Evolutionary conservation across 2,797 vertebrate genomes (phyloP).

Genomic region (Hyperoplus lanceolatus): DNA sequence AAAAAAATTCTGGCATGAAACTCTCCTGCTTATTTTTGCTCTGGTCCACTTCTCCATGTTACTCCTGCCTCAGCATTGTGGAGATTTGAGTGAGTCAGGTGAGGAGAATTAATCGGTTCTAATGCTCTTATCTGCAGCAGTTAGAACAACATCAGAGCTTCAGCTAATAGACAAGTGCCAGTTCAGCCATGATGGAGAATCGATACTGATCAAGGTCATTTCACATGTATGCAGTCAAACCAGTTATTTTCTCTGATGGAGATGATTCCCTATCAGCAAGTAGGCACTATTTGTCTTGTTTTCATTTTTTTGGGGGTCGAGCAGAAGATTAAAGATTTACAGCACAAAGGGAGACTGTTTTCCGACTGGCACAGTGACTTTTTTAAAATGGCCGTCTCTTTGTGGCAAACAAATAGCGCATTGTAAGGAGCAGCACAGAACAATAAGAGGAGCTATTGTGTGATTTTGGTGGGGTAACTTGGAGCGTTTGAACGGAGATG

Average conservation of each 20-base stretch:
- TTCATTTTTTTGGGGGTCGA: conserved; percentile 9
- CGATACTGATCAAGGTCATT: conserved; percentile 44
- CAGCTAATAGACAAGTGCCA: conserved; percentile 59
- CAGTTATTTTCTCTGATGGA: conserved; percentile 67
- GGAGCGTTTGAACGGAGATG: conserved; percentile 31
- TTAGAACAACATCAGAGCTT: conserved; percentile 56
- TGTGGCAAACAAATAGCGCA: conserved; percentile 43
- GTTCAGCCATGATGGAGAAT: conserved; percentile 51
- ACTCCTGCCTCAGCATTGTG: conserved; percentile 73
- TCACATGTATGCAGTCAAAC: conserved; percentile 27
- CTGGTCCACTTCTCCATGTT: conserved; percentile 51
- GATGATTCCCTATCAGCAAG: conserved; percentile 57
- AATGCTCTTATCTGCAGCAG: conserved; percentile 82
- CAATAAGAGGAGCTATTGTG: conserved; percentile 63
- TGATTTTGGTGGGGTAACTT: conserved; percentile 11
- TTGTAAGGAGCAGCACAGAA: conserved; percentile 49
- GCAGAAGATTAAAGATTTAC: conserved; percentile 18
- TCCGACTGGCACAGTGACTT: conserved; percentile 17
- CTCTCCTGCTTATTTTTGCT: conserved; percentile 51
- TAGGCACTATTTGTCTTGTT: conserved; percentile 53
- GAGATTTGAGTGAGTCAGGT: conserved; percentile 76
- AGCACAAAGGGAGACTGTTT: conserved; percentile 50
- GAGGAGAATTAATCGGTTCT: conserved; percentile 74
- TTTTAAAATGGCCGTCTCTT: conserved; percentile 45
- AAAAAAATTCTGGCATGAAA: conserved; percentile 10